Conservation (phyloP, 2,113 vertebrate species). For the Bubo scandiacus region DNA sequence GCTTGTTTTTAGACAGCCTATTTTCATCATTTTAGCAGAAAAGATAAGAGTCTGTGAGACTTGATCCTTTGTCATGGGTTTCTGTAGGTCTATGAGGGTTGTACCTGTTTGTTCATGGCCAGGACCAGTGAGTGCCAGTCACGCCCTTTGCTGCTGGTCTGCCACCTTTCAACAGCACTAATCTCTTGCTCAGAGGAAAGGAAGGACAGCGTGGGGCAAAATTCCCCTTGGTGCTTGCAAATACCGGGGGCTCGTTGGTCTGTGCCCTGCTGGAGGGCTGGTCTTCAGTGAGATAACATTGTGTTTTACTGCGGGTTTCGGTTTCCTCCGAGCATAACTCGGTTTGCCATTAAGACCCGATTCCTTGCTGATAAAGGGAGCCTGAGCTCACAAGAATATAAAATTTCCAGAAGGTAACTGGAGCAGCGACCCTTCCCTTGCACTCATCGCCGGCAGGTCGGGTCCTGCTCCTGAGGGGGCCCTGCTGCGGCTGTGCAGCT, state of each 20-base stretch:
- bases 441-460: fast-evolving
- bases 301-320: background rate
- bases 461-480: background rate
- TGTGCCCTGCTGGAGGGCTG: background rate
- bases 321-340: background rate
- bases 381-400: background rate
- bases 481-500: background rate
- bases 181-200: background rate
- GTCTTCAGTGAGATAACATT: background rate
- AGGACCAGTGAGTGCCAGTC: background rate
- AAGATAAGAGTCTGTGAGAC: background rate
- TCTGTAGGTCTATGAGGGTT: background rate
- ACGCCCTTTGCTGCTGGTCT: background rate
- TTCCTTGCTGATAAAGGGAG: background rate
- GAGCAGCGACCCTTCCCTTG: background rate
- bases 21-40: background rate
- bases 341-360: background rate
- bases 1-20: background rate
- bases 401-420: background rate
- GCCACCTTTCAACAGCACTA: background rate
- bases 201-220: fast-evolving
- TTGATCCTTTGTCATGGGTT: background rate
- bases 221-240: background rate
- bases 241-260: background rate
- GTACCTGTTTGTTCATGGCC: background rate